A percentile compares a stretch with the other conserved stretches of the same genome.
phyloP scores from a whole-genome alignment of 2,888 invertebrate species.

The Ptilodon capucinus region DNA sequence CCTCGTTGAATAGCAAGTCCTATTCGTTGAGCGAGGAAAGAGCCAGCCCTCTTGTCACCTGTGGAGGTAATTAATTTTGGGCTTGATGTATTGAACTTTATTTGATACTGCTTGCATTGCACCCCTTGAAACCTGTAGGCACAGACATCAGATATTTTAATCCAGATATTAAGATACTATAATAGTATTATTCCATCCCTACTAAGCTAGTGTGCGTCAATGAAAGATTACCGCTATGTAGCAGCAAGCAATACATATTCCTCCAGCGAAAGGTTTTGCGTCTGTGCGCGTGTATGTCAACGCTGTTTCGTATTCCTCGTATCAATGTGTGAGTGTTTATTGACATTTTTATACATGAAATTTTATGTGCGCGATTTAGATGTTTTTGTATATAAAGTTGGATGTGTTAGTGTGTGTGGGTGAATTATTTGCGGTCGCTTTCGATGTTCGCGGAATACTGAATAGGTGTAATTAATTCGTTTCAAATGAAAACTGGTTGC shows the following conservation, averaged over 20 bases:
- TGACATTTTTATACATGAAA: conserved; percentile 81
- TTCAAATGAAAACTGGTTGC: conserved; percentile 54
- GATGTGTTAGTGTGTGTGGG: conserved; percentile 42
- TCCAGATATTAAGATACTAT: too few species aligned
- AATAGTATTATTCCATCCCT: too few species aligned
- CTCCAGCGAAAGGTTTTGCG: conserved; percentile 51
- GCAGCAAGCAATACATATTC: conserved; percentile 61
- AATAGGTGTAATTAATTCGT: conserved; percentile 75
- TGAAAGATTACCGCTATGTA: conserved; percentile 73
- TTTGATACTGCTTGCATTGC: too few species aligned
- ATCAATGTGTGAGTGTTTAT: conserved; percentile 59
- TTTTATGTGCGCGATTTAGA: conserved; percentile 74
- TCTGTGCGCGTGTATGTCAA: conserved; percentile 40
- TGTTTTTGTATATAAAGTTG: conserved; percentile 50
- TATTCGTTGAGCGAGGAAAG: too few species aligned
- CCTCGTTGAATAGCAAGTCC: too few species aligned
- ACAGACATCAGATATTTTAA: too few species aligned
- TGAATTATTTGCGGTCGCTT: conserved; percentile 66
- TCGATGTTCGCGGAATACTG: conserved; percentile 70
- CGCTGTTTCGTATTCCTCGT: conserved; percentile 36
- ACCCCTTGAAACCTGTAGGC: too few species aligned
- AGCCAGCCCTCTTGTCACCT: too few species aligned
- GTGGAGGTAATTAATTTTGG: too few species aligned
- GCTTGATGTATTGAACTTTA: too few species aligned
- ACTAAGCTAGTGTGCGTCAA: conserved; percentile 54